phyloP scores from a whole-genome alignment of 2,888 invertebrate species.

The Ypsolopha sequella region DNA sequence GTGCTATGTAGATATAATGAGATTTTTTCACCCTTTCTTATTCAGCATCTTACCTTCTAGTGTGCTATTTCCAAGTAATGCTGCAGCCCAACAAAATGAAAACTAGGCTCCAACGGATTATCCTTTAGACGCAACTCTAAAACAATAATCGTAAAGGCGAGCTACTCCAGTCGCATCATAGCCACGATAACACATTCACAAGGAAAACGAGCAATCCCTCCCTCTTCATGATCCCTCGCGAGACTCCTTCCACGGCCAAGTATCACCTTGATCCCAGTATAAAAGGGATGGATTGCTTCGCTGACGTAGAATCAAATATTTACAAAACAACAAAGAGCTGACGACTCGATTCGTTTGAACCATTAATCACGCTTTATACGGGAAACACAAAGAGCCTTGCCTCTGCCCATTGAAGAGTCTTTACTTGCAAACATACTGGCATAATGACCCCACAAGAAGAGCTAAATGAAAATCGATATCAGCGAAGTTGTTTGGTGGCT shows the following conservation, averaged over 20 bases:
- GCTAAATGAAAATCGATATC: constrained; percentile 60
- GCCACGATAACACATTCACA: neutral
- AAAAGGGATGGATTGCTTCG: constrained; percentile 48
- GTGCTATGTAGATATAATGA: too few relatives aligned
- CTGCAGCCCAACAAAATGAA: too few relatives aligned
- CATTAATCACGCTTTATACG: constrained; percentile 64
- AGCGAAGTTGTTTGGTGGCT: constrained; percentile 18
- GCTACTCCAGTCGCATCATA: neutral
- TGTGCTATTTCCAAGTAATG: too few relatives aligned
- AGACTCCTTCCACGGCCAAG: constrained; percentile 5
- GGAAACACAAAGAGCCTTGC: constrained; percentile 55
- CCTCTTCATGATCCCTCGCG: neutral
- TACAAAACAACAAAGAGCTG: constrained; percentile 60
- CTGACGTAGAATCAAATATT: constrained; percentile 50
- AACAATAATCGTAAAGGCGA: neutral
- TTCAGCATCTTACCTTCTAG: too few relatives aligned
- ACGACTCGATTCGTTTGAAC: constrained; percentile 47
- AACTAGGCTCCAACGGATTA: too few relatives aligned
- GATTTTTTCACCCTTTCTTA: too few relatives aligned
- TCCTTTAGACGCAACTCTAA: too few relatives aligned
- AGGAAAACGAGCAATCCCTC: neutral
- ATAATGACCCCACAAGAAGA: constrained; percentile 58
- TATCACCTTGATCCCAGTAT: constrained; percentile 26
- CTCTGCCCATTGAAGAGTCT: constrained; percentile 37
- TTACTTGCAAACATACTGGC: constrained; percentile 51